Percentiles rank a stretch among this genome's conserved stretches.
These are phyloP conservation scores for Octonoba sinensis DNA, from an alignment of 2,888 invertebrate genomes.

Conservation along the genomic window DNA sequence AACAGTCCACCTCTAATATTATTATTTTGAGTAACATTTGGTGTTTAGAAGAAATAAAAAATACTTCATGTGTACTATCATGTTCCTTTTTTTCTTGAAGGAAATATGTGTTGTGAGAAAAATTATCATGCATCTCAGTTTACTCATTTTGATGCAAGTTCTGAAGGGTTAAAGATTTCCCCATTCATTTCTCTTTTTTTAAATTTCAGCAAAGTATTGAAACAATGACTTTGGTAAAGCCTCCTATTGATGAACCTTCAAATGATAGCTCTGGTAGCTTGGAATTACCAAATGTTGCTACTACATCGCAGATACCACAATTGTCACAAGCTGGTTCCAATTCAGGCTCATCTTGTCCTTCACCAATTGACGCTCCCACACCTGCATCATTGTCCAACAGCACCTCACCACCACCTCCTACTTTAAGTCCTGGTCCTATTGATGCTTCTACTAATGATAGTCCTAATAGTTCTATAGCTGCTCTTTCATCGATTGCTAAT, in stretches of 20 bases:
- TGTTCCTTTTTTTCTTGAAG: too few relatives aligned
- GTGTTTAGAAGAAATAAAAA: too few relatives aligned
- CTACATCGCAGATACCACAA: slow-evolving; percentile 50
- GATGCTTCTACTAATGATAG: slow-evolving; percentile 34
- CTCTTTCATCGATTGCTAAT: slow-evolving; percentile 55
- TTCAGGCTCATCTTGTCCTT: slow-evolving; percentile 60
- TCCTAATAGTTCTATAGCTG: slow-evolving; percentile 57
- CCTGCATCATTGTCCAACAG: slow-evolving; percentile 58
- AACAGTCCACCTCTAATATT: too few relatives aligned
- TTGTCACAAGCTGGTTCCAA: slow-evolving; percentile 48
- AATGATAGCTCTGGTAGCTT: slow-evolving; percentile 61
- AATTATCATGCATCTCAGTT: too few relatives aligned
- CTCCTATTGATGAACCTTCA: slow-evolving; percentile 52
- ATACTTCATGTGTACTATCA: too few relatives aligned
- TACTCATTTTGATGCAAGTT: neutral
- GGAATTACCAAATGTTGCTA: slow-evolving; percentile 38
- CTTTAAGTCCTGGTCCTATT: slow-evolving; percentile 40
- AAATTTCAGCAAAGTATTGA: slow-evolving; percentile 52
- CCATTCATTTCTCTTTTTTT: slow-evolving; percentile 4
- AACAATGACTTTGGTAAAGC: slow-evolving; percentile 43
- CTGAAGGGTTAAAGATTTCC: neutral
- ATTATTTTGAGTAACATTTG: too few relatives aligned
- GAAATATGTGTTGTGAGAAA: too few relatives aligned
- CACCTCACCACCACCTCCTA: slow-evolving; percentile 52
- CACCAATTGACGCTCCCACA: slow-evolving; percentile 53